Conservation (phyloP, 2,797 vertebrate genomes). For the Gephyroberyx darwinii region DNA sequence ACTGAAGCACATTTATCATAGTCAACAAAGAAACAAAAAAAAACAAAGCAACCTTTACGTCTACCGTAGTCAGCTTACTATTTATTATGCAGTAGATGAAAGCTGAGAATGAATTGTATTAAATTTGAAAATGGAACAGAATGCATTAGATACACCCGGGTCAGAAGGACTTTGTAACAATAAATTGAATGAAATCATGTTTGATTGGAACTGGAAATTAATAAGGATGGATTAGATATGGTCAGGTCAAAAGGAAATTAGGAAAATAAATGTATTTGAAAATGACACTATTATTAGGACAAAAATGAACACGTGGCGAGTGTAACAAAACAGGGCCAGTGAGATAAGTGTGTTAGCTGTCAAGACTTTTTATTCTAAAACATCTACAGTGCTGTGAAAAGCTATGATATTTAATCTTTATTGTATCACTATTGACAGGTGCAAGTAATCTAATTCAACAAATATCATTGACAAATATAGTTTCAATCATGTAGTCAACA, state of each 20-base stretch:
- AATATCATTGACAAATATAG: too few relatives aligned
- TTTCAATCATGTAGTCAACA: too few relatives aligned
- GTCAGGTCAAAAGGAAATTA: slow-evolving; percentile 48
- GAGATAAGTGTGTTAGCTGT: not conserved
- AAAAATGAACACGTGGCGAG: slow-evolving; percentile 1
- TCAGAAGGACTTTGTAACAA: slow-evolving; percentile 42
- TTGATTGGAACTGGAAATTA: slow-evolving; percentile 24
- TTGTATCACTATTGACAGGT: too few relatives aligned
- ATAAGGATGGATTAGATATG: slow-evolving; percentile 36
- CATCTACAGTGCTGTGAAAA: not conserved
- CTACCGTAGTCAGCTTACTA: not conserved
- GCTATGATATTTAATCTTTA: too few relatives aligned
- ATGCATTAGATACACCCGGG: slow-evolving; percentile 33
- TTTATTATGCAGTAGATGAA: slow-evolving; percentile 42
- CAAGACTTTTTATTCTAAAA: slow-evolving; percentile 14
- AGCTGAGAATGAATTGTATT: slow-evolving; percentile 26
- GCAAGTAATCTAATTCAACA: too few relatives aligned
- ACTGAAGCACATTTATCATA: slow-evolving; percentile 19
- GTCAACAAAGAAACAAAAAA: slow-evolving; percentile 20
- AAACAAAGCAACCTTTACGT: slow-evolving; percentile 33
- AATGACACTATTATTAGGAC: slow-evolving; percentile 30
- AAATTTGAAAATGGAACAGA: slow-evolving; percentile 26
- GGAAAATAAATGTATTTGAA: slow-evolving; percentile 35
- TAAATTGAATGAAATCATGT: slow-evolving; percentile 43
- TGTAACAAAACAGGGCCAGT: slow-evolving; percentile 13